Conservation (phyloP, 2,113 vertebrate species). For the Limnothrissa miodon region DNA sequence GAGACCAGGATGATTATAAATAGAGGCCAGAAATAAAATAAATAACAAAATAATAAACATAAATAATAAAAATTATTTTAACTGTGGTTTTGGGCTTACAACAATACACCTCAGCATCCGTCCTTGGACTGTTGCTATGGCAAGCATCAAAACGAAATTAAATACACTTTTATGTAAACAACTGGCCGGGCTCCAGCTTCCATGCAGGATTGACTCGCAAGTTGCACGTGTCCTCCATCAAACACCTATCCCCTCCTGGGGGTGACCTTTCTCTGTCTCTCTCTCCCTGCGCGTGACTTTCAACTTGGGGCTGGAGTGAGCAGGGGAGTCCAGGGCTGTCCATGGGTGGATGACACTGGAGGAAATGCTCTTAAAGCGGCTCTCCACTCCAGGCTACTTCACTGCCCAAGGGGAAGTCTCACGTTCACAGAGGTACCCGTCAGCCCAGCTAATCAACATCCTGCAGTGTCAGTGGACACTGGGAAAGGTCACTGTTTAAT, state of each 20-base stretch:
- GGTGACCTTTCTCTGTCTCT: neutral
- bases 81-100: neutral
- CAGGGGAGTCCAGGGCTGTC: neutral
- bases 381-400: neutral
- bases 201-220: neutral
- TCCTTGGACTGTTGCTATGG: neutral
- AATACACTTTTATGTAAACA: neutral
- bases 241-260: neutral
- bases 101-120: neutral
- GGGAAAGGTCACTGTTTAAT: neutral
- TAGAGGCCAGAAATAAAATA: neutral
- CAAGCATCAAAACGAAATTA: neutral
- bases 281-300: neutral
- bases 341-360: neutral
- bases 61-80: no score
- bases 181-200: neutral
- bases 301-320: neutral
- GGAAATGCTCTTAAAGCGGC: neutral
- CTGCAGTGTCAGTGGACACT: neutral
- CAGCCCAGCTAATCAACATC: neutral
- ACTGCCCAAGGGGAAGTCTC: neutral
- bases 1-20: no score
- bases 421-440: neutral
- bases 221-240: neutral
- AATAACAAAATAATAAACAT: no score